These are phyloP conservation scores for Anguilla obscura DNA, from an alignment of 2,797 vertebrate genomes.

Conservation along the genomic window DNA sequence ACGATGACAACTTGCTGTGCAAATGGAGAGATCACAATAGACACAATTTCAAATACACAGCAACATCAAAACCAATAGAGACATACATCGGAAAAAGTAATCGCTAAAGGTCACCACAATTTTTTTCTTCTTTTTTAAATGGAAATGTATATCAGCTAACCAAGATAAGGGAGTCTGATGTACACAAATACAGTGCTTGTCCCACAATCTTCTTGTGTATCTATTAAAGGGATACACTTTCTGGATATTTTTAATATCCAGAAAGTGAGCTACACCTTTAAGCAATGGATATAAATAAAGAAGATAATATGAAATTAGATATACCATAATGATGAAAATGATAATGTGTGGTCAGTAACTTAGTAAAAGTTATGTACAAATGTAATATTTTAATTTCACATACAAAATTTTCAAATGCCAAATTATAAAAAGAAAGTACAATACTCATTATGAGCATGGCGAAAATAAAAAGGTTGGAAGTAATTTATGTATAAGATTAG, in stretches of 20 bases:
- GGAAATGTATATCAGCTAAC: neutral
- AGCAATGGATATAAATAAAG: neutral
- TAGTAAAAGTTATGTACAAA: neutral
- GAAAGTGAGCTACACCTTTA: neutral
- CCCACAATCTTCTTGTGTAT: neutral
- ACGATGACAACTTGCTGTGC: neutral
- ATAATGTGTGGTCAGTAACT: neutral
- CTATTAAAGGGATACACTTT: neutral
- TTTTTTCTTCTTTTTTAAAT: neutral
- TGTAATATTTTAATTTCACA: neutral
- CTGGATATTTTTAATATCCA: neutral
- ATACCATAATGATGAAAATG: neutral
- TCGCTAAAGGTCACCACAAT: neutral
- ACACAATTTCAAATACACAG: neutral
- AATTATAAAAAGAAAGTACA: neutral
- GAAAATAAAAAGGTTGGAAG: neutral
- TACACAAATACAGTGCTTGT: neutral
- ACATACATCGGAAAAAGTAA: neutral
- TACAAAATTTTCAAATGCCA: neutral
- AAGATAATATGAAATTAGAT: neutral
- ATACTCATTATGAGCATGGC: neutral
- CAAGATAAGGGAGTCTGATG: neutral
- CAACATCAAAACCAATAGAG: neutral
- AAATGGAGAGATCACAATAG: neutral
- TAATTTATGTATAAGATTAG: neutral